phyloP scores from a whole-genome alignment of 2,113 vertebrate species.

The Pseudorectes ferrugineus region DNA sequence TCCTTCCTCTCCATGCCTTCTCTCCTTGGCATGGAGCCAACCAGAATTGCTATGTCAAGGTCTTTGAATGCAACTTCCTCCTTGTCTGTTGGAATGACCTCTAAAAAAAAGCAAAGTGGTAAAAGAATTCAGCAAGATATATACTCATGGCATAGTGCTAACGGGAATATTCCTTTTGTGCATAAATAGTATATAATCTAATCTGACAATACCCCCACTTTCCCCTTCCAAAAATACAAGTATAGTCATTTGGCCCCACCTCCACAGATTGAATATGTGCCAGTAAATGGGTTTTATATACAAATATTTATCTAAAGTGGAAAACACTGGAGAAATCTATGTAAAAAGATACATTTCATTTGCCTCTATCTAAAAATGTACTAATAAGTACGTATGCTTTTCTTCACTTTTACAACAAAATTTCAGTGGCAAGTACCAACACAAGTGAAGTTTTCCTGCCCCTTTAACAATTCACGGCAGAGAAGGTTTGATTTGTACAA shows the following conservation, averaged over 20 bases:
- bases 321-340: background rate
- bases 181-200: background rate
- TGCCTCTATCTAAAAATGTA: background rate
- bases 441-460: background rate
- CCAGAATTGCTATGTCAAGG: constrained; percentile 89
- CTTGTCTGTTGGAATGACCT: constrained; percentile 93
- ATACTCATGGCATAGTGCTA: background rate
- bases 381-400: background rate
- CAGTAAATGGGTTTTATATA: background rate
- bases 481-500: background rate
- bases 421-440: background rate
- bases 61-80: constrained; percentile 95
- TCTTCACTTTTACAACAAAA: background rate
- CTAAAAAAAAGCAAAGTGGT: constrained; percentile 50
- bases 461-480: background rate
- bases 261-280: background rate
- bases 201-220: background rate
- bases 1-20: constrained; percentile 99
- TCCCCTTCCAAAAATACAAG: background rate
- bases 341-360: background rate
- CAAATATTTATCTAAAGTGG: background rate
- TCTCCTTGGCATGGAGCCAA: constrained; percentile 96
- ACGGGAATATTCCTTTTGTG: background rate
- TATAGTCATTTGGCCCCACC: background rate
- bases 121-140: background rate